phyloP scores from a whole-genome alignment of 2,797 vertebrate genomes.

The Silurus lanzhouensis region DNA sequence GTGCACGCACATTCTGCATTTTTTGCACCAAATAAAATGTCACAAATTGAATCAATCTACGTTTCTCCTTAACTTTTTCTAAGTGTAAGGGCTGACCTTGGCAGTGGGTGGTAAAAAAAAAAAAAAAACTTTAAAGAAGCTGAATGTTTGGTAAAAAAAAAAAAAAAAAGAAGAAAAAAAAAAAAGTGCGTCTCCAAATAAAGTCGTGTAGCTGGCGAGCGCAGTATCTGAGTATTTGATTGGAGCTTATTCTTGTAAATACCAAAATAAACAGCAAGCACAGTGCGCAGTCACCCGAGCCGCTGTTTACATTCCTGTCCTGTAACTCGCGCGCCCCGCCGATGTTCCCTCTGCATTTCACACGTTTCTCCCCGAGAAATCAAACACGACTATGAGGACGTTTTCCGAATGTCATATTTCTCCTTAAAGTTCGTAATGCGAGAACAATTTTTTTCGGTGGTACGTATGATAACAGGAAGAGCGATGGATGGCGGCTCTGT shows the following conservation, averaged over 20 bases:
- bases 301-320: slow-evolving; percentile 73
- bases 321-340: slow-evolving; percentile 27
- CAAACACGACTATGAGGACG: slow-evolving; percentile 3
- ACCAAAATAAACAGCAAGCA: slow-evolving; percentile 75
- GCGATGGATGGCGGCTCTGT: slow-evolving; percentile 73
- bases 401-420: background rate
- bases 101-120: slow-evolving; percentile 33
- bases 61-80: slow-evolving; percentile 25
- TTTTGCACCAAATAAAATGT: slow-evolving; percentile 13
- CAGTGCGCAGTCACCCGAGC: slow-evolving; percentile 67
- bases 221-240: slow-evolving; percentile 67
- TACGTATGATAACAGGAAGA: slow-evolving; percentile 8
- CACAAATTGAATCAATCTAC: slow-evolving; percentile 11
- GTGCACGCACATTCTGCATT: background rate
- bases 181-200: slow-evolving; percentile 65
- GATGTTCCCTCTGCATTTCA: slow-evolving; percentile 42
- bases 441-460: slow-evolving; percentile 71
- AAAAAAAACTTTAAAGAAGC: slow-evolving; percentile 45
- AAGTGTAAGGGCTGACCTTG: slow-evolving; percentile 32
- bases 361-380: slow-evolving; percentile 39
- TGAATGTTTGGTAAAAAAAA: slow-evolving; percentile 60
- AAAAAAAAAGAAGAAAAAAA: slow-evolving; percentile 52
- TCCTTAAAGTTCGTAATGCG: background rate
- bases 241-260: slow-evolving; percentile 71
- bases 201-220: slow-evolving; percentile 63